Evolutionary conservation across 2,888 invertebrate genomes (phyloP), one percentile per base, ranked within the genome.

Genomic region (Drosophila mettleri): DNA sequence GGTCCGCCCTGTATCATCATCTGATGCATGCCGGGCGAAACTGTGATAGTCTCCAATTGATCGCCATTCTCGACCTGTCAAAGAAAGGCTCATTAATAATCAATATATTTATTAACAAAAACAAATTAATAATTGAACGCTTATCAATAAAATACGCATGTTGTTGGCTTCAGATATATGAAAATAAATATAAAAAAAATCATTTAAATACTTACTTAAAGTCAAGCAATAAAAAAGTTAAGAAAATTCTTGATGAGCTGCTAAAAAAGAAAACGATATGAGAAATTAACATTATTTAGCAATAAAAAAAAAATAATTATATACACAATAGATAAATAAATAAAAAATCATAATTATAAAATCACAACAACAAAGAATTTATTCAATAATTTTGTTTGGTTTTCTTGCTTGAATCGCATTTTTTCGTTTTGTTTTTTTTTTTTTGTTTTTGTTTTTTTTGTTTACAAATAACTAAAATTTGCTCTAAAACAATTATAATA

Each of bases 1-100:
- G 94, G 93, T 46, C 94, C 93, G 80, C 94, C 94, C 92, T 96
- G 95, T 92, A 96, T 95, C 94, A 97, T 96, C 94, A 97, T 96
- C 90, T 96, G 96, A 91, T 96, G 95, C 91, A 95, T 95, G 69
- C 96, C 95, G 52, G 95, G 95, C 62, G 96, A 95, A 57, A 96
- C 95, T 18, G 96, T 95, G 75, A 96, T 94, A 16, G 96, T 94
- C 91, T 96, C 96, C 93, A 96, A 94, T 67, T 94, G 94, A 75
- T 95, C 95, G 33, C 96, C 96, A 88, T 95, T 95, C 89, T 97
- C 97, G 80, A 96, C 95, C 95, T 97, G 73, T 1, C 43, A 52
- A 57, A 29, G 8, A 46, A 22, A 8, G 49, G 27, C 12, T 31
- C 3, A 33, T n/a, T 14, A 20, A 9, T 48, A n/a, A n/a, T n/a